Base-by-base conservation (phyloP, 2,888 invertebrate species). In the Patella depressa region DNA sequence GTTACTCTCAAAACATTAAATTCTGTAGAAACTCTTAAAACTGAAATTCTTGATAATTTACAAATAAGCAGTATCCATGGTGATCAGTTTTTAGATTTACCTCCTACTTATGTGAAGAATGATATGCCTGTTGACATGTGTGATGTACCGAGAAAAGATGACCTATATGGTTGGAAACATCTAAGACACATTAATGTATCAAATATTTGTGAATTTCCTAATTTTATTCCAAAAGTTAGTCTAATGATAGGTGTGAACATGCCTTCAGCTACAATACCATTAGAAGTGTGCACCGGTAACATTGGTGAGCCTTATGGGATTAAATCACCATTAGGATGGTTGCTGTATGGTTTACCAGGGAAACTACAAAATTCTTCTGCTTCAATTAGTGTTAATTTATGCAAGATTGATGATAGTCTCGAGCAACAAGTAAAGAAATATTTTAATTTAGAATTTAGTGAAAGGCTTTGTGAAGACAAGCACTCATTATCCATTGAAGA, bases 401-500 rank as follows among this genome's bases (percentile, higher is more conserved):
- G 76, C 3, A 9, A 73, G 3, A 19, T 77, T 15, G 9, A 96
- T 96, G 75, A 97, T 93, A 11, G 97, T 96, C 71, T 95, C 94
- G 80, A 97, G 95, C 92, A 96, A 97, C 85, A 97, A 93, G 29
- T 24, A 24, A 24, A 24, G 24, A 95, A 76, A 96, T 75, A 79
- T 14, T 80, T 79, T 79, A 65, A 80, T 29, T 29, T 29, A 2
- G 29, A 29, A 29, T 29, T 29, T 29, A 29, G 29, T 29, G 29
- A 29, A 29, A 15, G n/a, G n/a, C 19, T 53, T 93, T 92, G 97
- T 97, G 83, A 97, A 96, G 74, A 95, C 92, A 69, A 97, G 92
- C 79, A 96, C 95, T 75, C 95, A 93, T 91, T 95, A 95, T 72
- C 96, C 96, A 89, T 97, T 97, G 77, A 95, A 90, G 80, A 80